These are phyloP conservation scores for Rutpela maculata DNA, from an alignment of 2,888 invertebrate species.

Conservation along the genomic window DNA sequence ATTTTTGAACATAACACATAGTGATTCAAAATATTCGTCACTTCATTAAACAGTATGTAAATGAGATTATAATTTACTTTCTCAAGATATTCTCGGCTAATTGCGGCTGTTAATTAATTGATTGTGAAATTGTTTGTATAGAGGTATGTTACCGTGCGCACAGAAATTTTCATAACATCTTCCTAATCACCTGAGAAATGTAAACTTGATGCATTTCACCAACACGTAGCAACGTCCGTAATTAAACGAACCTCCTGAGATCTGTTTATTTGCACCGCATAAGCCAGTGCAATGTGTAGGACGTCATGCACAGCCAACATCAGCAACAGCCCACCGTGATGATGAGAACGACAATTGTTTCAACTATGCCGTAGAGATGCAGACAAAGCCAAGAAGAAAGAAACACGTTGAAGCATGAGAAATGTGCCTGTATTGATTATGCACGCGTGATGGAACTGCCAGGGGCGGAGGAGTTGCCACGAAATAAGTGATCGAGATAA, in stretches of 20 bases:
- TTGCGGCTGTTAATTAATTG: slow-evolving; percentile 5
- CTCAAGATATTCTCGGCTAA: neutral
- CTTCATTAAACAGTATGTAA: too few relatives aligned
- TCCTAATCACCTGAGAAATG: slow-evolving; percentile 18
- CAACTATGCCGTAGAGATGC: slow-evolving; percentile 24
- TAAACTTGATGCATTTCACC: slow-evolving; percentile 17
- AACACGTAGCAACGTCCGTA: slow-evolving; percentile 8
- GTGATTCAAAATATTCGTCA: too few relatives aligned
- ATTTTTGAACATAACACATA: too few relatives aligned
- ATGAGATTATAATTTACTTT: neutral
- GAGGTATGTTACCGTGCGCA: neutral
- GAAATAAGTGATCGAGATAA: slow-evolving; percentile 7
- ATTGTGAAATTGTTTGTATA: neutral
- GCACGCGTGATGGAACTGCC: slow-evolving; percentile 22
- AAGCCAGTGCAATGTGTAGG: neutral
- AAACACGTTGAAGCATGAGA: slow-evolving; percentile 26
- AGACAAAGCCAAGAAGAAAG: slow-evolving; percentile 28
- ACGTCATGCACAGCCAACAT: slow-evolving; percentile 7
- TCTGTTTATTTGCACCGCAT: slow-evolving; percentile 18
- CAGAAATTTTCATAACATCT: neutral
- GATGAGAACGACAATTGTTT: slow-evolving; percentile 32
- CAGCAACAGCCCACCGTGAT: slow-evolving; percentile 21
- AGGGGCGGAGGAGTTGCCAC: slow-evolving; percentile 7
- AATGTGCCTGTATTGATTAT: slow-evolving; percentile 33
- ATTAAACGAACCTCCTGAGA: slow-evolving; percentile 23